Evolutionary conservation across 2,113 vertebrate genomes (phyloP), one percentile per base, ranked within the genome.

Genomic region (Heloderma charlesbogerti): DNA sequence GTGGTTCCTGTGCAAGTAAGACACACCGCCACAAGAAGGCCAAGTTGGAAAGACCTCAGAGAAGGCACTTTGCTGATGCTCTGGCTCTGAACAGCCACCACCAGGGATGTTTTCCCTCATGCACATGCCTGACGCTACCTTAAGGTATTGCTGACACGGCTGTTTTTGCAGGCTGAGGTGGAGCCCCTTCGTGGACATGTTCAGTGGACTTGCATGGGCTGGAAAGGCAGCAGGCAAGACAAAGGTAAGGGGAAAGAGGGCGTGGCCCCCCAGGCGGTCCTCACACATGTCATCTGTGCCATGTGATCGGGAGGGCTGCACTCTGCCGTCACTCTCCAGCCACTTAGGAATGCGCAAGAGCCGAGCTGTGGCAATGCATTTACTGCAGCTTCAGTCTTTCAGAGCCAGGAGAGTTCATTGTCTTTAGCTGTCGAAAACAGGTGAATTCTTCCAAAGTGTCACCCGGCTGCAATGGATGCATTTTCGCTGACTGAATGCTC

Each of bases 1-100:
- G 27, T 8, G 12, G 6, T 43, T 18, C 67, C 37, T 66, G 81
- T 40, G 60, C 31, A 54, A 15, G 79, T 34, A 48, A 92, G 72
- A 94, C 92, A n/a, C 31, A 25, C 37, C 6, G 86, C 88, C 92
- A 27, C 91, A 89, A 94, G 91, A 82, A 66, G 54, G 79, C 87
- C 81, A 66, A 54, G 84, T 80, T 81, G 89, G 85, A 94, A 89
- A 72, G 92, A 94, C 83, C 37, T 72, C 72, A 8, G 18, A 0
- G 40, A 37, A 60, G 81, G 90, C 83, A 3, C 45, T 79, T 75
- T 20, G 2, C 1, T 79, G 86, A 79, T 82, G 57, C 91, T 12
- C 51, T 54, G 51, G 10, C 51, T 94, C 67, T 90, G 48, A 25
- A 6, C 51, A 80, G 69, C 91, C 92, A 54, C 20, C 18, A 4